Base-by-base conservation (phyloP, 1,140 invertebrate species). In the Panagrolaimus sp. region DNA sequence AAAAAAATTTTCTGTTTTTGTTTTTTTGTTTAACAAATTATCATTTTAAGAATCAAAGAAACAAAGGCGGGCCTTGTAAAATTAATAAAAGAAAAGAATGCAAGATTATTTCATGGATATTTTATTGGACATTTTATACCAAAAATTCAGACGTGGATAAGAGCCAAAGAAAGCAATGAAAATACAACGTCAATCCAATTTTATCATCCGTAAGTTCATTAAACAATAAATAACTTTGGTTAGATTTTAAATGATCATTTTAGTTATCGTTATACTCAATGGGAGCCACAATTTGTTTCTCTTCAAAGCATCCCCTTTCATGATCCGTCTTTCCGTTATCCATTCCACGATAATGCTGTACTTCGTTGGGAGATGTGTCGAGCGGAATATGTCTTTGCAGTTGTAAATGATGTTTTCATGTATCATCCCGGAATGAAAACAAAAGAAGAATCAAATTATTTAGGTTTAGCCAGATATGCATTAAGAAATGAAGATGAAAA, bases 311-410 rank as follows among this genome's bases (percentile, higher is more conserved):
- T 70, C n/a, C 68, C 68, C 15, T 12, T 63, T 2, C 68, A 70
- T 38, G 68, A 70, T 17, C 67, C 71, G 43, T 70, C 62, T 15
- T 70, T 70, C 45, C 43, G 24, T 43, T 70, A 70, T 48, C 47
- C 68, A 0, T 24, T 15, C 14, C 28, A 55, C 6, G 68, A 70
- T 38, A 70, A 70, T 26, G 67, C 68, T 14, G 55, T 55, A 14
- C 67, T 70, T 67, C 32, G 68, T 1, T 70, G 68, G 68, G 68
- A 70, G 47, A 67, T 67, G 43, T 70, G 68, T n/a, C 68, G 68
- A 46, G 68, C 68, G 21, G 68, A 65, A 12, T 70, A 44, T 38
- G 45, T 70, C 32, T 70, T 70, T 21, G 68, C 68, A 9, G 70
- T 70, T 38, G 58, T 70, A 4, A n/a, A 70, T 21, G 47, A 70